Base-by-base conservation (phyloP, 2,797 vertebrate species). In the Cottoperca gobio region DNA sequence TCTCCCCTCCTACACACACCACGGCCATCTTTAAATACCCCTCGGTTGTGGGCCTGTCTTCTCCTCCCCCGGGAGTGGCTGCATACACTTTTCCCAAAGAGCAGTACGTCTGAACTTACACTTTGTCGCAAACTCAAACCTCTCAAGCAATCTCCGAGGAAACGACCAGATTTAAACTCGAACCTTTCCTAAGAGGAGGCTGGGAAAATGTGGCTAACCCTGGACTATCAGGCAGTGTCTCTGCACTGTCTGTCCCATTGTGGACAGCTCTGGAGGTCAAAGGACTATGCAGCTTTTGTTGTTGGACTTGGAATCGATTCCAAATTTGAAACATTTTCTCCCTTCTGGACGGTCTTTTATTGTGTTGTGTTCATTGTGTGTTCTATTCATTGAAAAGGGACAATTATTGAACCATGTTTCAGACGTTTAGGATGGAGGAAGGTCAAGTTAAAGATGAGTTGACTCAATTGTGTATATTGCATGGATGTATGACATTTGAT, bases 61-160 rank as follows among this genome's bases (percentile, higher is more conserved):
- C 91, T 87, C 95, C 89, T 84, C 94, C 89, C 46, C 93, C 84
- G 0, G 92, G 90, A 24, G 83, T 87, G 37, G 90, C 92, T 13
- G 88, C 94, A 0, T 96, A 96, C 86, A 95, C 95, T 65, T 97
- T 95, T 79, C 95, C 94, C 35, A 95, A 96, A 90, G 95, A 96
- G 91, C 96, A 97, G 89, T 97, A 97, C 4, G 95, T 97, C 69
- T 97, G 87, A 94, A 70, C n/a, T 0, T 0, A 52, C 55, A n/a
- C 19, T 40, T 10, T 6, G 13, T 16, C 17, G 69, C 13, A 61
- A 60, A 74, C 73, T 78, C 21, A 19, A 65, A 57, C 69, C 40
- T 63, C 33, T 54, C 21, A 39, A 45, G 21, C 16, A 26, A 70
- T 23, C 48, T 52, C 50, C 33, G 65, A 54, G 57, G 24, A 75